These are phyloP conservation scores for Blastobasis adustella DNA, from an alignment of 2,888 invertebrate genomes.

Conservation along the genomic window DNA sequence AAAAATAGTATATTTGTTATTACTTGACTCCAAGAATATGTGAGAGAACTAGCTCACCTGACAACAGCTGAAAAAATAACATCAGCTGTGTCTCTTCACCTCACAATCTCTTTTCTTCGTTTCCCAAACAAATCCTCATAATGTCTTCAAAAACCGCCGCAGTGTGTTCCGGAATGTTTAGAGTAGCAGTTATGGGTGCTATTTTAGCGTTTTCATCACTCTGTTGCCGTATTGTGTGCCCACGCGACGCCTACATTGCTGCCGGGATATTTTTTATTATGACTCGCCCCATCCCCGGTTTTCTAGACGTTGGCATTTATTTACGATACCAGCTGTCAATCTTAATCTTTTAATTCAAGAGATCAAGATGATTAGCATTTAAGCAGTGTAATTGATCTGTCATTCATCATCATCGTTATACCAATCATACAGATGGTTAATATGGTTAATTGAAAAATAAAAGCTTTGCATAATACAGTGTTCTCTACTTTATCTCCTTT, in stretches of 20 bases:
- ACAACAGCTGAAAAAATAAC: no score
- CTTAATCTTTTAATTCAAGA: neutral
- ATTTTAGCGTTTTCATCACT: conserved; percentile 20
- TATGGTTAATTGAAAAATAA: no score
- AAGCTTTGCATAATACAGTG: no score
- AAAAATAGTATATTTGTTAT: no score
- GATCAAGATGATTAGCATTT: no score
- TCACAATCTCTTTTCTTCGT: neutral
- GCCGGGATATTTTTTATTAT: conserved; percentile 20
- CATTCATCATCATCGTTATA: no score
- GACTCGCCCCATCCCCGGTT: conserved; percentile 13
- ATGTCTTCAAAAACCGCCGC: conserved; percentile 13
- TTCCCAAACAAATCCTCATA: conserved; percentile 9
- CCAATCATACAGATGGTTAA: no score
- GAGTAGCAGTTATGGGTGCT: conserved; percentile 17
- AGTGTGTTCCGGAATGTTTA: conserved; percentile 1
- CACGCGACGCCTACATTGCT: conserved; percentile 29
- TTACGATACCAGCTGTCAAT: conserved; percentile 1
- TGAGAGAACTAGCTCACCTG: no score
- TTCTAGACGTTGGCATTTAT: conserved; percentile 1
- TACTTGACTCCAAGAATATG: no score
- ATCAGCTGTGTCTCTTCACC: neutral
- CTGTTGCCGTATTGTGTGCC: conserved; percentile 24
- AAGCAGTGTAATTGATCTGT: no score
- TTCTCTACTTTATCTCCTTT: no score